These are phyloP conservation scores for Pluvialis apricaria DNA, from an alignment of 2,113 vertebrate species.

Conservation along the genomic window DNA sequence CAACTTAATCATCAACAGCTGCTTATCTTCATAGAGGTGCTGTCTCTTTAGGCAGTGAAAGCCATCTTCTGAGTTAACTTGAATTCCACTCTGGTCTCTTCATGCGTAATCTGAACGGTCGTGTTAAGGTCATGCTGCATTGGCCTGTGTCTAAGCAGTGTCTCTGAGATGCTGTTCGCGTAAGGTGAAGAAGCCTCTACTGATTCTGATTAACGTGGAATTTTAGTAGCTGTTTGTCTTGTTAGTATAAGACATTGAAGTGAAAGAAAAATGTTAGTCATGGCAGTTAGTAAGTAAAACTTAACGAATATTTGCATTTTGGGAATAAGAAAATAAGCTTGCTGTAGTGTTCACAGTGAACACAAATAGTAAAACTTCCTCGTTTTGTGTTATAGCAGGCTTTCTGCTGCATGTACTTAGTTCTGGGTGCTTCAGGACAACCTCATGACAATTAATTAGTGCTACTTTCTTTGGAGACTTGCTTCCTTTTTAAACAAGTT, in stretches of 20 bases:
- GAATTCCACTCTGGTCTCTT: background rate
- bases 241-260: background rate
- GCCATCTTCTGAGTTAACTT: background rate
- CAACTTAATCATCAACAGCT: background rate
- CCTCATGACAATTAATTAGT: background rate
- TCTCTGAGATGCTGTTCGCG: background rate
- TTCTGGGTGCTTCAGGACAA: background rate
- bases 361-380: background rate
- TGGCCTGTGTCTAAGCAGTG: background rate
- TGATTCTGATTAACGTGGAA: background rate
- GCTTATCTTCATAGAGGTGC: background rate
- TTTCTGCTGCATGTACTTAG: background rate
- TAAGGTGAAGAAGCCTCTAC: background rate
- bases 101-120: fast-evolving
- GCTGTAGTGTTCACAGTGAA: background rate
- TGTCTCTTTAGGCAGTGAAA: background rate
- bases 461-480: background rate
- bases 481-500: background rate
- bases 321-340: background rate
- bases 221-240: background rate
- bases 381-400: background rate
- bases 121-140: background rate
- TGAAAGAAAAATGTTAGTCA: background rate
- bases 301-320: background rate
- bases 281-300: background rate